phyloP scores from a whole-genome alignment of 1,140 invertebrate species.

The Lepidostoma basale region DNA sequence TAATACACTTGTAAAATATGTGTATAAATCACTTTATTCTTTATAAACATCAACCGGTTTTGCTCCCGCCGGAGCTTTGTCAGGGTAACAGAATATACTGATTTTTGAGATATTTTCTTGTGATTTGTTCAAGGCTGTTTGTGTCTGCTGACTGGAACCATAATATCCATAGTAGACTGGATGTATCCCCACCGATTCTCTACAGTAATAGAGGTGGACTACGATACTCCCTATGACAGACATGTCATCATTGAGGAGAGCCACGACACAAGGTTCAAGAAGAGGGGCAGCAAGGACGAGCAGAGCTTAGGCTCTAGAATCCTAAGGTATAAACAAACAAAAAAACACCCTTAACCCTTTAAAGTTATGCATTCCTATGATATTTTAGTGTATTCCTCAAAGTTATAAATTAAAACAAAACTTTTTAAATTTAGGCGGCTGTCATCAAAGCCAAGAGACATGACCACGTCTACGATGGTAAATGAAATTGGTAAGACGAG shows the following conservation, averaged over 20 bases:
- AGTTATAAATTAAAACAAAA: conserved; percentile 1
- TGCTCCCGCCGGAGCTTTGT: no score
- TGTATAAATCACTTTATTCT: no score
- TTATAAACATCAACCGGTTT: no score
- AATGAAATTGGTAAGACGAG: conserved; percentile 50
- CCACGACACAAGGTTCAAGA: conserved; percentile 72
- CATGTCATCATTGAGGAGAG: conserved; percentile 92
- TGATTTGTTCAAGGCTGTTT: conserved; percentile 66
- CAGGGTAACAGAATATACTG: no score
- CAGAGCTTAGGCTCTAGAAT: conserved; percentile 68
- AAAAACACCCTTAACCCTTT: background rate
- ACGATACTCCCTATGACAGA: conserved; percentile 90
- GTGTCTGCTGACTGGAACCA: conserved; percentile 74
- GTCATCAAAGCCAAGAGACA: conserved; percentile 65
- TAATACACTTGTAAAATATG: no score
- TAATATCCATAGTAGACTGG: conserved; percentile 82
- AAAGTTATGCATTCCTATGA: no score
- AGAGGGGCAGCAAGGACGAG: conserved; percentile 67
- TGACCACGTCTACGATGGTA: conserved; percentile 47
- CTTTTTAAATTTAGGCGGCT: conserved; percentile 58
- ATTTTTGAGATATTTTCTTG: conserved; percentile 44
- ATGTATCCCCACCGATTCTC: conserved; percentile 91
- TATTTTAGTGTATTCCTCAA: no score
- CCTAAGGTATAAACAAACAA: conserved; percentile 58
- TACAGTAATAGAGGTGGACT: conserved; percentile 91